Conservation (phyloP, 2,797 vertebrate genomes). For the Fistularia tabacaria region DNA sequence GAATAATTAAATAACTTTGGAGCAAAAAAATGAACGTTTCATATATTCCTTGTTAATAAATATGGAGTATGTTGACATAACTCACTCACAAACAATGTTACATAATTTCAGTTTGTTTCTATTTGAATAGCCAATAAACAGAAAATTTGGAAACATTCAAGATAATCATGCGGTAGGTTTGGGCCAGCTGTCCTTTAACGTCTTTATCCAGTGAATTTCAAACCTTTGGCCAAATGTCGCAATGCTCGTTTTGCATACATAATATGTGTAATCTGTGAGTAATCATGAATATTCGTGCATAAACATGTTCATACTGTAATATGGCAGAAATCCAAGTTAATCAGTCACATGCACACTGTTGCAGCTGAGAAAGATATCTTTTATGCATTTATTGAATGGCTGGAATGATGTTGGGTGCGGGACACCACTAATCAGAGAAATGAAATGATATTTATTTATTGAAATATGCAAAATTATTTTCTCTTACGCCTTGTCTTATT, state of each 20-base stretch:
- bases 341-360: not conserved
- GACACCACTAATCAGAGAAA: constrained; percentile 62
- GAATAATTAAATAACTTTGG: no score
- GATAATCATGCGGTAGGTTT: constrained; percentile 16
- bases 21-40: no score
- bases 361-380: constrained; percentile 4
- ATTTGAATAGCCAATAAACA: constrained; percentile 44
- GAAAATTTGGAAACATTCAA: constrained; percentile 30
- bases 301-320: no score
- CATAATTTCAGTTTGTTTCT: constrained; percentile 25
- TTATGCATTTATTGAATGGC: constrained; percentile 6
- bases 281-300: constrained; percentile 27
- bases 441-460: constrained; percentile 90
- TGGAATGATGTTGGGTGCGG: constrained; percentile 58
- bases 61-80: not conserved
- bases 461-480: constrained; percentile 58
- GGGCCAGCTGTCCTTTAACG: constrained; percentile 58
- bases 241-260: constrained; percentile 52
- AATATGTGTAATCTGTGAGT: constrained; percentile 31
- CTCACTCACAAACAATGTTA: constrained; percentile 19
- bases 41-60: not conserved
- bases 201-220: constrained; percentile 63
- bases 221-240: constrained; percentile 42
- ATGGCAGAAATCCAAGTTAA: not conserved
- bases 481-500: constrained; percentile 44